Evolutionary conservation across 2,797 vertebrate genomes (phyloP).

Genomic region (Emydoidea blandingii): DNA sequence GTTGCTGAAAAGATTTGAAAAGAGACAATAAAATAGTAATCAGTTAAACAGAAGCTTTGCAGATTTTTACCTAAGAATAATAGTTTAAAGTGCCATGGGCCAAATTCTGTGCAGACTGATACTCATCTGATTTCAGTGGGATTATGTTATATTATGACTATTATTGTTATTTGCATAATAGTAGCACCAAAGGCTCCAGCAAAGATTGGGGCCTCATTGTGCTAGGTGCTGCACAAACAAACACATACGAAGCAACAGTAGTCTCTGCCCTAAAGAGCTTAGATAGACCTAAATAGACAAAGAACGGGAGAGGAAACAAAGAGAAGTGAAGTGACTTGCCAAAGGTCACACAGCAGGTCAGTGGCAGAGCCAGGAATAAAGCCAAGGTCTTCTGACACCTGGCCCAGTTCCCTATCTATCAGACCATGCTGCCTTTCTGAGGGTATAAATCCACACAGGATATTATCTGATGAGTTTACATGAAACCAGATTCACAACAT

Average conservation of each 20-base stretch:
- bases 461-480: neutral
- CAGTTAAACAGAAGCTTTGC: neutral
- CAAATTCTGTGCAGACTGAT: neutral
- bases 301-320: neutral
- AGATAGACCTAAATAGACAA: neutral
- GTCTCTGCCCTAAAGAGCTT: neutral
- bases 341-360: slow-evolving; percentile 3
- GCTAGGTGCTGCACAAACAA: neutral
- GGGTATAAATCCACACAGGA: neutral
- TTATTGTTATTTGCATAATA: neutral
- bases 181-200: neutral
- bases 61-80: neutral
- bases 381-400: neutral
- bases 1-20: slow-evolving; percentile 16
- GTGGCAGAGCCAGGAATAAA: neutral
- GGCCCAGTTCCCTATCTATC: neutral
- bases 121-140: neutral
- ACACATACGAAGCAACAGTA: neutral
- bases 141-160: neutral
- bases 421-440: neutral
- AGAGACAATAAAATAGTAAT: neutral
- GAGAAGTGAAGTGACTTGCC: neutral
- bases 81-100: neutral
- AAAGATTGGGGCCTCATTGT: neutral
- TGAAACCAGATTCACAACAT: neutral